These are phyloP conservation scores for Buathra laborator DNA, from an alignment of 2,888 invertebrate species.

Conservation along the genomic window DNA sequence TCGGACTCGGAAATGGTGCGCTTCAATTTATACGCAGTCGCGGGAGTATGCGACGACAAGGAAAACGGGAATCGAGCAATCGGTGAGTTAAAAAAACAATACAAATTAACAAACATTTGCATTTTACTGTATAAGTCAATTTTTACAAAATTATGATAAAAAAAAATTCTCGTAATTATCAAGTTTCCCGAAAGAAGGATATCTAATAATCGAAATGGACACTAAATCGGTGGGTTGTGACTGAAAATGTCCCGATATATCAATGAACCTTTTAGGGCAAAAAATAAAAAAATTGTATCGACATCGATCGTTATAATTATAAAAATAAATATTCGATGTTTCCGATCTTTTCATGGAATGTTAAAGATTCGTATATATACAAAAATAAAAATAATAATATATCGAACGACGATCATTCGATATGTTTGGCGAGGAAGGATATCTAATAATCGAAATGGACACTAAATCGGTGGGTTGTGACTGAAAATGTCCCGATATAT, in stretches of 20 bases:
- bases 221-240: too few relatives aligned
- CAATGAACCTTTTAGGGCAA: too few relatives aligned
- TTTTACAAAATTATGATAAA: neutral
- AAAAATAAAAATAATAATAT: conserved; percentile 50
- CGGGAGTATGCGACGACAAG: conserved; percentile 80
- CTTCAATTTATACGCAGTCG: conserved; percentile 82
- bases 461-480: too few relatives aligned
- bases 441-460: too few relatives aligned
- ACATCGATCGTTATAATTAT: neutral
- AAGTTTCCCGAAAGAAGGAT: neutral
- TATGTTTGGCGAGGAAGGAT: conserved; percentile 20
- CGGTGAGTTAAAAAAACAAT: conserved; percentile 77
- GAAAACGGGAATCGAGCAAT: conserved; percentile 79
- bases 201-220: too few relatives aligned
- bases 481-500: too few relatives aligned
- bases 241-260: too few relatives aligned
- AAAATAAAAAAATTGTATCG: too few relatives aligned
- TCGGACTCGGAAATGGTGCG: conserved; percentile 80
- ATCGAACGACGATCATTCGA: conserved; percentile 26
- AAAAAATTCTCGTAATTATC: neutral
- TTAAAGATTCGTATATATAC: conserved; percentile 30
- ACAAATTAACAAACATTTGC: neutral
- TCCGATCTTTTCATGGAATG: neutral
- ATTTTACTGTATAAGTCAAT: neutral
- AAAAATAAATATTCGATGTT: neutral